Evolutionary conservation across 2,113 vertebrate species (phyloP).

Genomic region (Pterocles burchelli): DNA sequence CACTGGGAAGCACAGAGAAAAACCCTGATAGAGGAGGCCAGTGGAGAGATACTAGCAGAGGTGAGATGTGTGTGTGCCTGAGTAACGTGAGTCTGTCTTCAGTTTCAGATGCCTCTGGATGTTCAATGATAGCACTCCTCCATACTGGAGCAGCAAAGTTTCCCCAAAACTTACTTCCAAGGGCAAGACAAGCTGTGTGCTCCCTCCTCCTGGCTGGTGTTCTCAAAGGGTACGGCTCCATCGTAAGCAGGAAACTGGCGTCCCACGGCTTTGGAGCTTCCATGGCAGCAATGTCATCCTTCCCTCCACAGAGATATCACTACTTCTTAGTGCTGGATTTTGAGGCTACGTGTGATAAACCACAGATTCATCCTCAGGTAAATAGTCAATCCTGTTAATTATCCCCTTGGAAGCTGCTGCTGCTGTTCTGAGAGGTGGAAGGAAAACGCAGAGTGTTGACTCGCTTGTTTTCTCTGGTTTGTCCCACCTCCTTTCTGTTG

Average conservation of each 20-base stretch:
- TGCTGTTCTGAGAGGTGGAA: slow-evolving; percentile 10
- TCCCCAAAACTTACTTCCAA: slow-evolving; percentile 76
- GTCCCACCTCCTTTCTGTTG: background rate
- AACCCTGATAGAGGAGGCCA: background rate
- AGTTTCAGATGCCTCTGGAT: slow-evolving; percentile 84
- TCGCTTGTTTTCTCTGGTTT: background rate
- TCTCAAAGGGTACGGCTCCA: slow-evolving; percentile 76
- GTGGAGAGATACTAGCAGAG: background rate
- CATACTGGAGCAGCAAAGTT: slow-evolving; percentile 80
- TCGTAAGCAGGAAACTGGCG: slow-evolving; percentile 83
- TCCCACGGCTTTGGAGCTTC: slow-evolving; percentile 83
- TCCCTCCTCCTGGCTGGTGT: slow-evolving; percentile 61
- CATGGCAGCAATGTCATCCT: slow-evolving; percentile 85
- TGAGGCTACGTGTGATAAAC: slow-evolving; percentile 86
- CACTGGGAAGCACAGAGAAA: background rate
- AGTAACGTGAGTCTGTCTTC: slow-evolving; percentile 71
- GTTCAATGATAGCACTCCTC: slow-evolving; percentile 81
- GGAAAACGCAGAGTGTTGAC: background rate
- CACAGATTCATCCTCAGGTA: slow-evolving; percentile 87
- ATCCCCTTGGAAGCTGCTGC: background rate
- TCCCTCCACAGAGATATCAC: slow-evolving; percentile 86
- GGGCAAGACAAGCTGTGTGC: slow-evolving; percentile 74
- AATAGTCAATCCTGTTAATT: slow-evolving; percentile 45
- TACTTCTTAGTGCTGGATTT: slow-evolving; percentile 90
- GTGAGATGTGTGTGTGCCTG: background rate